These are phyloP conservation scores for Cephus spinipes DNA, from an alignment of 2,888 invertebrate genomes.

Conservation along the genomic window DNA sequence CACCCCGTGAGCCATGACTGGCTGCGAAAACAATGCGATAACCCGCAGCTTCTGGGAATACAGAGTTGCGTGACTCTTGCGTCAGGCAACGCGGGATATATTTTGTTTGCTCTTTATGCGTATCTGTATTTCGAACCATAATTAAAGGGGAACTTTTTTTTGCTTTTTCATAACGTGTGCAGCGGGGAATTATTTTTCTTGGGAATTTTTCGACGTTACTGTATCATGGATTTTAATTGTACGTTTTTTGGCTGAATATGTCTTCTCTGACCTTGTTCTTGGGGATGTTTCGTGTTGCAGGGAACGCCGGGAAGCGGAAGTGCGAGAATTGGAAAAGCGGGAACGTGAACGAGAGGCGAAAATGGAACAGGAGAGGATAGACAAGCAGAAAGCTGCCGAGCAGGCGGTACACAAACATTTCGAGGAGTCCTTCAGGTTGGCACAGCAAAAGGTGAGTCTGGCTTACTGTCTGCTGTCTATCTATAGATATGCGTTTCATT, in stretches of 20 bases:
- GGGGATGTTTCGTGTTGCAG: constrained; percentile 53
- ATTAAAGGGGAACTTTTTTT: not conserved
- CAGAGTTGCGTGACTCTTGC: not conserved
- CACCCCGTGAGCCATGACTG: not conserved
- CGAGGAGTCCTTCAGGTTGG: constrained; percentile 85
- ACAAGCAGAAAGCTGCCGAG: constrained; percentile 72
- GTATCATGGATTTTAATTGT: not conserved
- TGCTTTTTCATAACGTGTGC: not conserved
- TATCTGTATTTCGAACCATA: not conserved
- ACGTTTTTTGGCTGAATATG: not conserved
- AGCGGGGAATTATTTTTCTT: not conserved
- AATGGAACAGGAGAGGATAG: constrained; percentile 70
- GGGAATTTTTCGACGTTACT: not conserved
- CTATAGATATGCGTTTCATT: constrained; percentile 12
- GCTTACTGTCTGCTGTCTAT: constrained; percentile 29
- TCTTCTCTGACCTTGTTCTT: not conserved
- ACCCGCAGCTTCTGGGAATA: not conserved
- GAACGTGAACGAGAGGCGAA: constrained; percentile 68
- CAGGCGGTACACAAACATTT: constrained; percentile 89
- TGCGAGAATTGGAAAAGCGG: constrained; percentile 74
- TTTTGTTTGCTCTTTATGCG: not conserved
- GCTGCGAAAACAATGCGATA: not conserved
- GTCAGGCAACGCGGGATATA: not conserved
- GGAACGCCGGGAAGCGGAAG: constrained; percentile 78
- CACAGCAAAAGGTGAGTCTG: constrained; percentile 79